Evolutionary conservation across 2,797 vertebrate species (phyloP).

Genomic region (Cuniculus paca): DNA sequence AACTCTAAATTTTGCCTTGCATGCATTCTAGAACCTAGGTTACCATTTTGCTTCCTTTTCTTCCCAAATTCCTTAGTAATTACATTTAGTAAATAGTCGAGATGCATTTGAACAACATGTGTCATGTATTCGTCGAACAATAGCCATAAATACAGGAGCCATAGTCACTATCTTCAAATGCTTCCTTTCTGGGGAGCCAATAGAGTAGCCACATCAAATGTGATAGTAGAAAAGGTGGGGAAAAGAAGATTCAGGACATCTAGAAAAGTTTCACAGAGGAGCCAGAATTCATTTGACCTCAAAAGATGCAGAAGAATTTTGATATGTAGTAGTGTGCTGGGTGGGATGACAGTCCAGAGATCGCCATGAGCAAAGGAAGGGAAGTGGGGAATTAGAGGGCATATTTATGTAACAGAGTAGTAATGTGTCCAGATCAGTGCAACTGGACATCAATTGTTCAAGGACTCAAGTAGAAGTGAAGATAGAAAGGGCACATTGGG

Average conservation of each 20-base stretch:
- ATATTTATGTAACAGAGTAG: not conserved
- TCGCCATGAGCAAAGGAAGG: not conserved
- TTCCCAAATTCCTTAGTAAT: not conserved
- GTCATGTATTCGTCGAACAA: not conserved
- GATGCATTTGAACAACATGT: not conserved
- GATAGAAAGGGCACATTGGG: not conserved
- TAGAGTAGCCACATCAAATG: not conserved
- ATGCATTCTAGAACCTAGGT: not conserved
- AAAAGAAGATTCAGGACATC: not conserved
- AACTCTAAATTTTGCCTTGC: not conserved
- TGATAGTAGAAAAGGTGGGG: not conserved
- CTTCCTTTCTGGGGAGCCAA: not conserved
- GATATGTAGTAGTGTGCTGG: not conserved
- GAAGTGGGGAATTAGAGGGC: not conserved
- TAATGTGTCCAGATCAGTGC: not conserved
- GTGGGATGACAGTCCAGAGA: not conserved
- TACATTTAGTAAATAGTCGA: not conserved
- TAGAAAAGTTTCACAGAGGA: not conserved
- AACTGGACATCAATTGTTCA: not conserved
- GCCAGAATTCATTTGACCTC: not conserved
- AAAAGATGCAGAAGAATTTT: not conserved
- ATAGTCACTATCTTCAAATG: not conserved
- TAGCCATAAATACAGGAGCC: not conserved
- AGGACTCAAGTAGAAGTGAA: not conserved
- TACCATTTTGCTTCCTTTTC: not conserved